Evolutionary conservation across 2,797 vertebrate species (phyloP).

Genomic region (Epinephelus malabaricus): DNA sequence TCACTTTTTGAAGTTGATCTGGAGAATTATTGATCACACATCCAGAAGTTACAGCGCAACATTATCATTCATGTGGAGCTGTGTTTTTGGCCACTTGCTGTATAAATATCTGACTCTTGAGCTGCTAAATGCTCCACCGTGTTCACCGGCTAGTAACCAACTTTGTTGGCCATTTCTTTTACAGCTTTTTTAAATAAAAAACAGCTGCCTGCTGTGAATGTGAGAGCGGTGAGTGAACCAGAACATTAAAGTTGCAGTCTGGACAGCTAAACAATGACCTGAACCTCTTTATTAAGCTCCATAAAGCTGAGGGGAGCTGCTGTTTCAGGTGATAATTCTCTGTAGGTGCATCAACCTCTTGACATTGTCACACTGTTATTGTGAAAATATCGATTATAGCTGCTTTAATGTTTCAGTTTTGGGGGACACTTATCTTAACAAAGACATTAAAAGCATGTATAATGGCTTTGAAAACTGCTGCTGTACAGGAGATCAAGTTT

Average conservation of each 20-base stretch:
- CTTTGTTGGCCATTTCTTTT: no score
- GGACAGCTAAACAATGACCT: slow-evolving; percentile 2
- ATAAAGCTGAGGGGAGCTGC: not conserved
- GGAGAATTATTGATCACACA: no score
- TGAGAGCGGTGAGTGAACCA: no score
- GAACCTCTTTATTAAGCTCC: not conserved
- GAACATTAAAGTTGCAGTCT: not conserved
- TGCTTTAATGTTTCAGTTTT: slow-evolving; percentile 2
- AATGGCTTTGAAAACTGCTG: not conserved
- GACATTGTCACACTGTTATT: not conserved
- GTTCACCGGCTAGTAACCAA: no score
- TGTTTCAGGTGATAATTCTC: not conserved
- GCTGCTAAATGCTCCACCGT: no score
- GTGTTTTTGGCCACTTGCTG: no score
- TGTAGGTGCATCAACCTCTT: not conserved
- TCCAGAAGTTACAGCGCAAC: no score
- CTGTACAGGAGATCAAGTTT: not conserved
- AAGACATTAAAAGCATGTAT: not conserved
- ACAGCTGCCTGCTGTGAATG: no score
- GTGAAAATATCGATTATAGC: not conserved
- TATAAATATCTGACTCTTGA: no score
- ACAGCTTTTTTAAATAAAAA: no score
- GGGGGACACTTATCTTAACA: not conserved
- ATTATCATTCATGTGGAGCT: no score
- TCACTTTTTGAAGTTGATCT: no score